Conservation (phyloP, 1,140 invertebrate genomes). For the Sinella curviseta region DNA sequence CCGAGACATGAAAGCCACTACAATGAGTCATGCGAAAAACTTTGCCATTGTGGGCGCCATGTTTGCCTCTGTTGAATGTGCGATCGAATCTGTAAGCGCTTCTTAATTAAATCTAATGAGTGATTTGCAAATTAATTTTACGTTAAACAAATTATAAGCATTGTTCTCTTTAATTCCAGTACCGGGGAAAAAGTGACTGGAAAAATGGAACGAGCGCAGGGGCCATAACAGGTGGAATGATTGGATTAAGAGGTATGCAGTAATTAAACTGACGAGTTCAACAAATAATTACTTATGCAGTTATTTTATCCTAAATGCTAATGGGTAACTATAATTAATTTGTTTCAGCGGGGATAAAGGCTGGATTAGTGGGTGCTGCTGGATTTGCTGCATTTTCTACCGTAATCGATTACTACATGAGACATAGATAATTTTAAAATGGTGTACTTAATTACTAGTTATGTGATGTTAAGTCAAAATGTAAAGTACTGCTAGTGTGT, state of each 20-base stretch:
- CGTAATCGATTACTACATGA: conserved; percentile 92
- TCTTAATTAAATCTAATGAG: neutral
- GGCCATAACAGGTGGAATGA: conserved; percentile 88
- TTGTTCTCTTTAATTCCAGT: conserved; percentile 61
- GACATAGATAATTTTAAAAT: conserved; percentile 56
- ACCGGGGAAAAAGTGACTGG: conserved; percentile 91
- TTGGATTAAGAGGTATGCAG: conserved; percentile 83
- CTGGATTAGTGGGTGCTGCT: conserved; percentile 84
- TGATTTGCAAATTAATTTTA: conserved; percentile 13
- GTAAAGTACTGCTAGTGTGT: no score
- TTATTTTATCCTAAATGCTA: neutral
- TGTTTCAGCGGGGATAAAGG: conserved; percentile 84
- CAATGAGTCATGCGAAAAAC: conserved; percentile 92
- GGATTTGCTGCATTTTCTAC: conserved; percentile 96
- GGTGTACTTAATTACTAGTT: neutral
- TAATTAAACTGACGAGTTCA: conserved; percentile 21
- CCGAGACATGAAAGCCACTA: conserved; percentile 87
- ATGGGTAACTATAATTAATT: conserved; percentile 3
- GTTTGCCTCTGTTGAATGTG: conserved; percentile 90
- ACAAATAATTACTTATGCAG: conserved; percentile 14
- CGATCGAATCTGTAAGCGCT: conserved; percentile 77
- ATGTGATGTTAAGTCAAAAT: neutral
- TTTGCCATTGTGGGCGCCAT: conserved; percentile 92
- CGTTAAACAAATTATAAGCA: conserved; percentile 10
- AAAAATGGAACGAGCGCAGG: conserved; percentile 94